Evolutionary conservation across 2,113 vertebrate species (phyloP).

Genomic region (Circaetus gallicus): DNA sequence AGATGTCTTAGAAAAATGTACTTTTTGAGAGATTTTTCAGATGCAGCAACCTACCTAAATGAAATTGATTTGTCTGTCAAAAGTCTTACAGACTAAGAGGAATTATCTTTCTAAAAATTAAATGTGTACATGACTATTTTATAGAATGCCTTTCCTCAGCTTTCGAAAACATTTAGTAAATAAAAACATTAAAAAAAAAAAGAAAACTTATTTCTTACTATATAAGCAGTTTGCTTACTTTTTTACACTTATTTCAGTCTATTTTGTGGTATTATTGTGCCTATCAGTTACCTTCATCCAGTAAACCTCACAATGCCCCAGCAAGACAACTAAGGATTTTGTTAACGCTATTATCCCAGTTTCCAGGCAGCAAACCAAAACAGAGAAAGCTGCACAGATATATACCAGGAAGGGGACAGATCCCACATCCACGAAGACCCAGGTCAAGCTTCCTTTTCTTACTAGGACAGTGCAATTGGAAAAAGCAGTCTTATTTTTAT

Average conservation of each 20-base stretch:
- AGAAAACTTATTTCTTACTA: neutral
- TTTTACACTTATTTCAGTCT: neutral
- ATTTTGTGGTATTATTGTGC: neutral
- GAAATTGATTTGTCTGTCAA: neutral
- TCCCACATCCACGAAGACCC: neutral
- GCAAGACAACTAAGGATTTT: neutral
- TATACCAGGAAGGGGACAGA: neutral
- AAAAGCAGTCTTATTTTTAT: neutral
- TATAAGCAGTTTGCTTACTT: neutral
- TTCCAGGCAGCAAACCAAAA: neutral
- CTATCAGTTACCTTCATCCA: neutral
- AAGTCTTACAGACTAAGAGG: neutral
- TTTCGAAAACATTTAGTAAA: neutral
- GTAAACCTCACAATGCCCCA: neutral
- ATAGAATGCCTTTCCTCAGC: neutral
- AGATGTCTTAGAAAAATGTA: neutral
- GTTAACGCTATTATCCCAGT: neutral
- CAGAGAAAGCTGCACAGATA: neutral
- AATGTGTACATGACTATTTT: neutral
- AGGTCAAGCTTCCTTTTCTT: neutral
- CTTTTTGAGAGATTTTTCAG: neutral
- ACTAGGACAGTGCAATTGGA: neutral
- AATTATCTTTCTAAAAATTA: conserved; percentile 6
- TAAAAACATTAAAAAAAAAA: fast-evolving
- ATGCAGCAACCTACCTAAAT: neutral